Percentiles rank a stretch among this genome's conserved stretches.
Evolutionary conservation across 2,113 vertebrate genomes (phyloP).

Genomic region (Papio anubis): DNA sequence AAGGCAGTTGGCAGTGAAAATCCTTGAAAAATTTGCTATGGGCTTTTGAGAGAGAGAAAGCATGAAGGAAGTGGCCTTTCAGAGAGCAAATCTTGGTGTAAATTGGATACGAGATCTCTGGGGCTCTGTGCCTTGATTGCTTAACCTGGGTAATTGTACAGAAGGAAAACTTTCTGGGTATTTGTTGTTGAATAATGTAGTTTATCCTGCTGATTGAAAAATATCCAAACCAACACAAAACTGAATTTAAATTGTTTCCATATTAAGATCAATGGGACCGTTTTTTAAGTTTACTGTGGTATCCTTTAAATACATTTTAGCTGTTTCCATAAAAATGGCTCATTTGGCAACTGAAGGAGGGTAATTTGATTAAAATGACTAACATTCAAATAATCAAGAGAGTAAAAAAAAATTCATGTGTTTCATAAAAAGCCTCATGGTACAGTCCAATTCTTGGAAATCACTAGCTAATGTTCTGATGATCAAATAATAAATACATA

Average conservation of each 20-base stretch:
- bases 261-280: constrained; percentile 56
- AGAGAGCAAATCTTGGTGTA: constrained; percentile 23
- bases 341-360: constrained; percentile 30
- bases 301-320: constrained; percentile 67
- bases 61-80: neutral
- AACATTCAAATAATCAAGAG: constrained; percentile 57
- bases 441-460: constrained; percentile 10
- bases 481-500: constrained; percentile 56
- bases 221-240: constrained; percentile 48
- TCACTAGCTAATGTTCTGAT: constrained; percentile 61
- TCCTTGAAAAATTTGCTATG: constrained; percentile 63
- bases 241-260: constrained; percentile 56
- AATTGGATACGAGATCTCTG: constrained; percentile 52
- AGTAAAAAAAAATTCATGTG: constrained; percentile 10
- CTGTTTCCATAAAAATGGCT: constrained; percentile 49
- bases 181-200: constrained; percentile 64
- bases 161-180: constrained; percentile 8
- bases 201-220: constrained; percentile 63
- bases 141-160: constrained; percentile 10
- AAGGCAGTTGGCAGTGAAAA: constrained; percentile 51
- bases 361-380: constrained; percentile 58
- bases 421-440: constrained; percentile 18
- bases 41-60: constrained; percentile 56
- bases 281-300: constrained; percentile 50
- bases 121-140: constrained; percentile 15